Base-by-base conservation (phyloP, 2,797 vertebrate species). In the Lemur catta region DNA sequence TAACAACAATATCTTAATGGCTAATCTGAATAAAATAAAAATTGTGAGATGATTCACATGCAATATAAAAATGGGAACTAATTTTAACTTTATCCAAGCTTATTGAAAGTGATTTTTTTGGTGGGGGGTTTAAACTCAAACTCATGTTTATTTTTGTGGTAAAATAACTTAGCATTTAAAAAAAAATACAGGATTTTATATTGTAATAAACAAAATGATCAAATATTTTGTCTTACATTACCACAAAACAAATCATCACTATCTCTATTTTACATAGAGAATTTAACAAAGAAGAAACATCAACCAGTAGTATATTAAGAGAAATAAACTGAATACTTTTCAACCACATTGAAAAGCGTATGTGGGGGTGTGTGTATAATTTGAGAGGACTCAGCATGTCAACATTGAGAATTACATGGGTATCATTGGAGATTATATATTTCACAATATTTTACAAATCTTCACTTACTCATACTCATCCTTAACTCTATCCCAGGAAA, bases 121-220 rank as follows among this genome's bases (percentile, higher is more conserved):
- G 33, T n/a, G 63, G 8, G 17, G 3, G 9, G 4, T 30, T 46
- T 69, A 9, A 91, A 4, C 26, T 71, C 10, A 30, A 43, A 92
- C 33, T 20, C 38, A 0, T 28, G 7, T 79, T 7, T 43, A 35
- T 55, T 61, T 86, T 71, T 35, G 7, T 55, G 26, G 18, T 72
- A 78, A 93, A 94, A 91, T 10, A 94, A 59, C 41, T 74, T 35
- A 91, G 4, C 2, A 79, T 13, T 76, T 24, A 63, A 74, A 67
- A 6, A 63, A 69, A 72, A 30, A 14, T 57, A 75, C 1, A 84
- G 20, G 6, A 84, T 52, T 71, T 81, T 81, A 17, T 93, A 11
- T 28, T 41, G 11, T 8, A 46, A 50, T 61, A 55, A 50, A 74
- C 4, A 67, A 82, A 88, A 89, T 38, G 28, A 69, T 24, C 17